Conservation (phyloP, 2,797 vertebrate genomes). For the Squalus acanthias region DNA sequence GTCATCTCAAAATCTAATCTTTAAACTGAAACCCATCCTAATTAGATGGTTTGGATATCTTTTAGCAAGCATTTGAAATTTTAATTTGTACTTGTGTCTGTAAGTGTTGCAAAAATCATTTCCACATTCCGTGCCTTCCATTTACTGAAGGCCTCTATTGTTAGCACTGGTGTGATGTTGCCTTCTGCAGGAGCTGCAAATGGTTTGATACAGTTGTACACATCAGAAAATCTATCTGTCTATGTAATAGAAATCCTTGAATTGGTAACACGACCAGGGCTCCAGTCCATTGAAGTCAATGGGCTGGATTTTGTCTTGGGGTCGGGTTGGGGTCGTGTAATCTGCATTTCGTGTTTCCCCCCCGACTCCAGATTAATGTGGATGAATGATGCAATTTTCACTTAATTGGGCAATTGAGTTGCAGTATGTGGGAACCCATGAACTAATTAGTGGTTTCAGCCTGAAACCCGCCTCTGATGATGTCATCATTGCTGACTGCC, state of each 20-base stretch:
- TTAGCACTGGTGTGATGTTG: background rate
- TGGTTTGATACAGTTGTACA: background rate
- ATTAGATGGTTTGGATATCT: background rate
- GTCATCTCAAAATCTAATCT: background rate
- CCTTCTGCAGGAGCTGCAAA: background rate
- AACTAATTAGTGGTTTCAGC: no score
- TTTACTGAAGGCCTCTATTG: background rate
- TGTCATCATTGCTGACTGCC: no score
- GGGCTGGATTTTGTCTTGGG: no score
- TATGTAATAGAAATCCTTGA: background rate
- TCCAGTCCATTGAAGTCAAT: background rate
- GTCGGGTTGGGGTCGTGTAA: no score
- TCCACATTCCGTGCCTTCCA: background rate
- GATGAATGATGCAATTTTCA: no score
- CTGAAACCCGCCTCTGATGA: no score
- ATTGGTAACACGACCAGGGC: background rate
- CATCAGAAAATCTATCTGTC: background rate
- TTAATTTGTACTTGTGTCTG: slow-evolving; percentile 9
- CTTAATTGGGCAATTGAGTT: no score
- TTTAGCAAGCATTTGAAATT: background rate
- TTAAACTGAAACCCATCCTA: background rate
- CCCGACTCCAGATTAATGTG: no score
- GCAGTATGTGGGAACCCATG: no score
- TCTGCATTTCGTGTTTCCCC: no score
- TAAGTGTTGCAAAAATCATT: background rate